Percentiles rank a stretch among this genome's conserved stretches.
phyloP scores from a whole-genome alignment of 2,113 vertebrate genomes.

The Octodon degus region DNA sequence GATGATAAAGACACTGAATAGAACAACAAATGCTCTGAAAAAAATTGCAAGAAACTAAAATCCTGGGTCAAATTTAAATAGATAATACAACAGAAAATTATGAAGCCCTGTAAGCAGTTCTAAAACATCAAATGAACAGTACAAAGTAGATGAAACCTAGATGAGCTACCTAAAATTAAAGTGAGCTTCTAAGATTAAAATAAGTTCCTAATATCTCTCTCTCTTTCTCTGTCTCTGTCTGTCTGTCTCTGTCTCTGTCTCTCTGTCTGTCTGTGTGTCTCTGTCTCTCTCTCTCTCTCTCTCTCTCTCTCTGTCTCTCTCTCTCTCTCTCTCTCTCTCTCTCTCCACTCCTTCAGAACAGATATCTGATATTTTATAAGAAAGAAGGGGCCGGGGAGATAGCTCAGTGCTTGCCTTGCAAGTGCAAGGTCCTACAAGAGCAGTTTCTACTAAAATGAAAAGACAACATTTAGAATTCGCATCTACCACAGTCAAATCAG shows the following conservation, averaged over 20 bases:
- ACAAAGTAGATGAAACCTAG: conserved; percentile 43
- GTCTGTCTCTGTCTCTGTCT: too few relatives aligned
- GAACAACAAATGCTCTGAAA: conserved; percentile 10
- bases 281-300: too few relatives aligned
- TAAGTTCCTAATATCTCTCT: too few relatives aligned
- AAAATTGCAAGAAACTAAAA: conserved; percentile 24
- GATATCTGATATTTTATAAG: too few relatives aligned
- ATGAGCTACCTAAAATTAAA: not conserved
- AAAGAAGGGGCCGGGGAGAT: too few relatives aligned
- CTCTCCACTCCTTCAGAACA: too few relatives aligned
- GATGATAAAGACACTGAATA: not conserved
- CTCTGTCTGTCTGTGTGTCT: too few relatives aligned
- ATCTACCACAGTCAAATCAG: not conserved
- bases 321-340: too few relatives aligned
- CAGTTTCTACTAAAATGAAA: not conserved
- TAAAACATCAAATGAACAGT: conserved; percentile 28
- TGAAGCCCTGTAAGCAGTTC: not conserved
- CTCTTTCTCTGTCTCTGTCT: too few relatives aligned
- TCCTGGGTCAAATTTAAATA: conserved; percentile 43
- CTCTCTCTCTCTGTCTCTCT: too few relatives aligned
- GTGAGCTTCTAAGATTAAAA: too few relatives aligned
- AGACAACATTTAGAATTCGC: not conserved
- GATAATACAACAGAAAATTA: not conserved
- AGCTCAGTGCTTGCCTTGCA: too few relatives aligned
- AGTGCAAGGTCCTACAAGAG: not conserved